Evolutionary conservation across 2,113 vertebrate species (phyloP).

Genomic region (Acrocephalus arundinaceus): DNA sequence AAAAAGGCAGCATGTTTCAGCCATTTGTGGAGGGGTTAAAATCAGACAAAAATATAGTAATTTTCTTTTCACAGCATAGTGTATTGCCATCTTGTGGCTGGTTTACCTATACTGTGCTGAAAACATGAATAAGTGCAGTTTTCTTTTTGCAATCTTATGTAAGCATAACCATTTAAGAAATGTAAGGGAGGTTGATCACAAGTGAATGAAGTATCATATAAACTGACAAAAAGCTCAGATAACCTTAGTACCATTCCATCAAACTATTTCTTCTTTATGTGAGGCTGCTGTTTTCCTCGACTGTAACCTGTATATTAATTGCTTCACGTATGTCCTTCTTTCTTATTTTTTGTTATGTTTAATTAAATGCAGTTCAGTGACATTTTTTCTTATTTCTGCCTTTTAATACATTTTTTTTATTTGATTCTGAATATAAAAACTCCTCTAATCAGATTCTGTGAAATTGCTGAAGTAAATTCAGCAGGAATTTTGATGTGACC

Average conservation of each 20-base stretch:
- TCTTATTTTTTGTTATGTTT: neutral
- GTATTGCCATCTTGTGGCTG: conserved; percentile 71
- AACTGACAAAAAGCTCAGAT: neutral
- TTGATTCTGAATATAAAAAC: neutral
- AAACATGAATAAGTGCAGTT: neutral
- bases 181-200: neutral
- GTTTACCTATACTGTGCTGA: neutral
- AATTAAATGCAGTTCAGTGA: neutral
- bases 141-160: neutral
- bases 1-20: neutral
- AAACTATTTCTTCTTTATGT: neutral
- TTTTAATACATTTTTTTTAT: neutral
- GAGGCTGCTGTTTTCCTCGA: neutral
- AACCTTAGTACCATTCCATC: neutral
- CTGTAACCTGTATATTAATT: neutral
- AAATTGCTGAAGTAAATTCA: neutral
- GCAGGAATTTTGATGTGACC: neutral
- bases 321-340: neutral
- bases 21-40: neutral
- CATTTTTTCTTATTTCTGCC: neutral
- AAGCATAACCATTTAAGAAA: neutral
- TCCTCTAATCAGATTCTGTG: neutral
- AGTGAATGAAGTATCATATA: neutral
- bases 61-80: conserved; percentile 30
- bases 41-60: neutral